Evolutionary conservation across 2,113 vertebrate species (phyloP).

Genomic region (Typhlomys cinereus): DNA sequence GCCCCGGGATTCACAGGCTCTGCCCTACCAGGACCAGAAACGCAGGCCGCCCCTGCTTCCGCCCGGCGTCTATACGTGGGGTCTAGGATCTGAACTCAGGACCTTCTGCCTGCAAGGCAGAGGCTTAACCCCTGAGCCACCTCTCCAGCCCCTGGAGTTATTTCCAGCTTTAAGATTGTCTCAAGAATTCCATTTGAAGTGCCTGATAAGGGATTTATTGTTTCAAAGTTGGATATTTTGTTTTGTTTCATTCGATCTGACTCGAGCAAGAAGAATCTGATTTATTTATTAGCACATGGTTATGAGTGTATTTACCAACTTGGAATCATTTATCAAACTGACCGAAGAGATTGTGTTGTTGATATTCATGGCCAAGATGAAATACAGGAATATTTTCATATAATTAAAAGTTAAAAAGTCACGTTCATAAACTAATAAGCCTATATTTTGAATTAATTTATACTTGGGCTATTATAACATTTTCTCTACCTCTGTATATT

Average conservation of each 20-base stretch:
- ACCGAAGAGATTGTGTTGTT: neutral
- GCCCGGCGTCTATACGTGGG: too few relatives aligned
- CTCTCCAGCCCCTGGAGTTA: too few relatives aligned
- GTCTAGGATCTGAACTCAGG: too few relatives aligned
- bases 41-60: too few relatives aligned
- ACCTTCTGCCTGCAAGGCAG: too few relatives aligned
- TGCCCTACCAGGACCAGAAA: too few relatives aligned
- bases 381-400: neutral
- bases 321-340: neutral
- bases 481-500: neutral
- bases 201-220: neutral
- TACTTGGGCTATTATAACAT: neutral
- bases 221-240: neutral
- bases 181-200: neutral
- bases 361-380: neutral
- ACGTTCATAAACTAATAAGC: neutral
- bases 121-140: too few relatives aligned
- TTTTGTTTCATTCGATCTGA: neutral
- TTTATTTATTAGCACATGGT: neutral
- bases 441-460: slow-evolving; percentile 27
- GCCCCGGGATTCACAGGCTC: too few relatives aligned
- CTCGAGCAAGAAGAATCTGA: neutral
- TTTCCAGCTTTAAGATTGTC: neutral
- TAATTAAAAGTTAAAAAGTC: neutral
- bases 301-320: neutral